Evolutionary conservation across 1,140 invertebrate genomes (phyloP).

Genomic region (Euschistus heros): DNA sequence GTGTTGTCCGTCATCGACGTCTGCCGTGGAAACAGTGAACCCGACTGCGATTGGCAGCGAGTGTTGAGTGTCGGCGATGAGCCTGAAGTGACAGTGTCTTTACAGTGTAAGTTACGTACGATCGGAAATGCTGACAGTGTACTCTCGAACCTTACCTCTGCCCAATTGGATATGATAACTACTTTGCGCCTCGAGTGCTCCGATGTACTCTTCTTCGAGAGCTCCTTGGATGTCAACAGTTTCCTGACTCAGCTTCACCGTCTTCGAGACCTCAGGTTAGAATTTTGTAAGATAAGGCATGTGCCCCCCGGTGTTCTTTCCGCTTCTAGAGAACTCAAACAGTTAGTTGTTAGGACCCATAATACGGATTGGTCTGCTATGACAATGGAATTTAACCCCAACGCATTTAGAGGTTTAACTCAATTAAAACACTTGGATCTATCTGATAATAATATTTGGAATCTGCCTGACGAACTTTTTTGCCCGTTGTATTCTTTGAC

Average conservation of each 20-base stretch:
- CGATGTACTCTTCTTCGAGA: constrained; percentile 69
- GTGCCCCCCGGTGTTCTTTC: constrained; percentile 56
- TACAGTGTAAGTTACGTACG: constrained; percentile 59
- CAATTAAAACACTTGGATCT: constrained; percentile 60
- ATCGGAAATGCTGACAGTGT: constrained; percentile 57
- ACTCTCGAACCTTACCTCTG: constrained; percentile 51
- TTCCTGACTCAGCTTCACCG: constrained; percentile 54
- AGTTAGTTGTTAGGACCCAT: constrained; percentile 56
- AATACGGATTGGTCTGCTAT: constrained; percentile 72
- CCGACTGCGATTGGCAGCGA: constrained; percentile 34
- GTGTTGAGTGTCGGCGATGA: constrained; percentile 52
- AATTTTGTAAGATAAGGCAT: constrained; percentile 66
- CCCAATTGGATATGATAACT: constrained; percentile 52
- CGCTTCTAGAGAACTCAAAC: constrained; percentile 52
- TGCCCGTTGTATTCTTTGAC: constrained; percentile 59
- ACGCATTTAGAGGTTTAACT: constrained; percentile 54
- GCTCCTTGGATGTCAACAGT: constrained; percentile 48
- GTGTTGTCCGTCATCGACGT: constrained; percentile 1
- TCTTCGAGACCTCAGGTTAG: constrained; percentile 56
- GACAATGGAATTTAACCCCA: constrained; percentile 58
- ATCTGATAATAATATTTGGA: constrained; percentile 70
- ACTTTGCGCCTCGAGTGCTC: constrained; percentile 63
- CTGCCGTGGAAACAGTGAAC: constrained; percentile 27
- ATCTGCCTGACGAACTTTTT: constrained; percentile 57
- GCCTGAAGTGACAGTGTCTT: constrained; percentile 40